phyloP scores from a whole-genome alignment of 2,888 invertebrate species.

The Watsonalla binaria region DNA sequence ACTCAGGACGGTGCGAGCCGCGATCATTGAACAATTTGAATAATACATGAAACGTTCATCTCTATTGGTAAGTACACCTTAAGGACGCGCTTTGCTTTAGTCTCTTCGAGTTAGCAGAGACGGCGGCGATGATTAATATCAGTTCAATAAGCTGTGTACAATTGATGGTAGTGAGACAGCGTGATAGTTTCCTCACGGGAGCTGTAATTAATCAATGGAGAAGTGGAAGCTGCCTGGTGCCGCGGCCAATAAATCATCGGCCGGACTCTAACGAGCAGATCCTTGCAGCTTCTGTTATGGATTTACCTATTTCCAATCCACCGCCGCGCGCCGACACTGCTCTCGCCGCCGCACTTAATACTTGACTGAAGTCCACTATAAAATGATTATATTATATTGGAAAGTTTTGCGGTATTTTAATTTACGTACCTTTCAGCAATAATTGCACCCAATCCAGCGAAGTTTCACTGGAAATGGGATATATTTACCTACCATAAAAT shows the following conservation, averaged over 20 bases:
- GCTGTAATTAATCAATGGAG: constrained; percentile 60
- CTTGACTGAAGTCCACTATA: too few relatives aligned
- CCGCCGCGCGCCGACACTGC: too few relatives aligned
- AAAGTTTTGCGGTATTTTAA: too few relatives aligned
- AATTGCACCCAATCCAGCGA: too few relatives aligned
- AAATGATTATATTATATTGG: too few relatives aligned
- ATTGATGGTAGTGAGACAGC: constrained; percentile 49
- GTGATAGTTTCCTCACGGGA: constrained; percentile 62
- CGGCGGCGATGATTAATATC: constrained; percentile 38
- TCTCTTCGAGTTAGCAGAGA: constrained; percentile 2
- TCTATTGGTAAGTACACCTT: constrained; percentile 16
- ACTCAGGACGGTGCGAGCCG: constrained; percentile 28
- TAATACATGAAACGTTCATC: constrained; percentile 59
- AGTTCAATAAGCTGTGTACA: constrained; percentile 42
- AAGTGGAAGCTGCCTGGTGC: constrained; percentile 25
- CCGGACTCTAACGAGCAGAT: constrained; percentile 45
- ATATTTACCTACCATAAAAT: too few relatives aligned
- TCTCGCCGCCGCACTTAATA: too few relatives aligned
- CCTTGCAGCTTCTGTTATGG: constrained; percentile 21
- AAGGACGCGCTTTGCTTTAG: neutral
- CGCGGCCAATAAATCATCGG: constrained; percentile 53
- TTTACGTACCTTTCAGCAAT: too few relatives aligned
- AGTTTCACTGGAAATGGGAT: too few relatives aligned
- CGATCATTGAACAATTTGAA: constrained; percentile 62
- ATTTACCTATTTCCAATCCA: constrained; percentile 20